Evolutionary conservation across 53 echinoderm and acorn worm genomes (phyloP), one percentile per base, ranked within the genome.

Genomic region (Mesocentrotus franciscanus): DNA sequence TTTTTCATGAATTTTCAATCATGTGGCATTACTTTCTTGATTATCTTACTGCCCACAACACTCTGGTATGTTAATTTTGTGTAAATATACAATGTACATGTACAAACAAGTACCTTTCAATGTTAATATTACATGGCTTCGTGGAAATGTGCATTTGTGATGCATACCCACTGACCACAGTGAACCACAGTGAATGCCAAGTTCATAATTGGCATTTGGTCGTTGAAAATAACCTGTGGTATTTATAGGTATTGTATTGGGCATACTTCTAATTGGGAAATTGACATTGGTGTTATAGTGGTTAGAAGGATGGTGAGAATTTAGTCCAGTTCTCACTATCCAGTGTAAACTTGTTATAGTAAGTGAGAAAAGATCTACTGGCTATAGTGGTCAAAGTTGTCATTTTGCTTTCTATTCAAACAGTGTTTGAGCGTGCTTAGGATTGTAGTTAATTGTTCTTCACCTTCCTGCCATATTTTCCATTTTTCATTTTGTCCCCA

Each of bases 141-240:
- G 8, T 33, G 27, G 76, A 76, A 76, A 32, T 30, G 76, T 33
- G 76, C 76, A 76, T 76, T 76, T 76, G 76, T 10, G 76, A 33
- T 76, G 13, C 33, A 64, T 64, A 76, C 33, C 24, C 30, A 33
- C 64, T 16, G 16, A 64, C 64, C 64, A 64, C 49, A 49, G 7
- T 20, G 6, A 64, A 76, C 76, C 76, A 76, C 33, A 33, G 11
- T 76, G 76, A n/a, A 76, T 76, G 76, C 76, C 76, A 76, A 76
- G 30, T 76, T 33, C 30, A 15, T 33, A 26, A 76, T 76, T 76
- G 33, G 33, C 30, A 30, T 76, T 76, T 76, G 76, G 76, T 76
- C 6, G 33, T n/a, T 76, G 72, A 9, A 72, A 76, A 76, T 76
- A 76, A 27, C 76, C 76, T 71, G 76, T 76, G 76, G 76, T 76